These are phyloP conservation scores for Setophaga petechia DNA, from an alignment of 2,113 vertebrate genomes.

Conservation along the genomic window DNA sequence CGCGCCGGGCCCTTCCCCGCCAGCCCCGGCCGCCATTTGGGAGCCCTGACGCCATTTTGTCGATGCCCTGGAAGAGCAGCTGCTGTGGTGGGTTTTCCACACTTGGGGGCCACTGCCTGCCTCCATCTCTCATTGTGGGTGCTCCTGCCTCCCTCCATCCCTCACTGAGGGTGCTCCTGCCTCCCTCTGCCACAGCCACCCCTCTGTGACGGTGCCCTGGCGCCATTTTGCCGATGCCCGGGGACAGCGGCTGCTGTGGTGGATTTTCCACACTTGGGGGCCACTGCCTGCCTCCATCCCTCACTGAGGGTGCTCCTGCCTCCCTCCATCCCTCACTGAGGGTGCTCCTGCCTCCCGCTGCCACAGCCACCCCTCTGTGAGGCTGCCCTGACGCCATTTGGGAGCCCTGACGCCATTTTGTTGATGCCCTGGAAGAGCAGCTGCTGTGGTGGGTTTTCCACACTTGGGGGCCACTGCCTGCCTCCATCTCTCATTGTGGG, in stretches of 20 bases:
- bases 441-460: accelerated
- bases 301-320: no score
- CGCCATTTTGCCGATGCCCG: constrained; percentile 17
- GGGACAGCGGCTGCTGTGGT: accelerated
- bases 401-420: constrained; percentile 47
- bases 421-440: neutral
- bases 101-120: accelerated
- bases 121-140: accelerated
- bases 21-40: neutral
- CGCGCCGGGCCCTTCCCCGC: neutral
- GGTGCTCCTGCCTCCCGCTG: neutral
- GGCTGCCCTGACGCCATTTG: constrained; percentile 25
- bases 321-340: accelerated
- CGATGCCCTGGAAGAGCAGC: neutral
- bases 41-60: constrained; percentile 9
- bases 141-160: neutral
- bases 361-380: no score
- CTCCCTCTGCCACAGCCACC: neutral
- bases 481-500: accelerated
- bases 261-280: accelerated
- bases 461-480: accelerated
- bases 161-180: accelerated
- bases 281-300: no score
- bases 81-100: accelerated
- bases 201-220: no score